Conservation (phyloP, 1,140 invertebrate genomes). For the Drosophila arizonae region DNA sequence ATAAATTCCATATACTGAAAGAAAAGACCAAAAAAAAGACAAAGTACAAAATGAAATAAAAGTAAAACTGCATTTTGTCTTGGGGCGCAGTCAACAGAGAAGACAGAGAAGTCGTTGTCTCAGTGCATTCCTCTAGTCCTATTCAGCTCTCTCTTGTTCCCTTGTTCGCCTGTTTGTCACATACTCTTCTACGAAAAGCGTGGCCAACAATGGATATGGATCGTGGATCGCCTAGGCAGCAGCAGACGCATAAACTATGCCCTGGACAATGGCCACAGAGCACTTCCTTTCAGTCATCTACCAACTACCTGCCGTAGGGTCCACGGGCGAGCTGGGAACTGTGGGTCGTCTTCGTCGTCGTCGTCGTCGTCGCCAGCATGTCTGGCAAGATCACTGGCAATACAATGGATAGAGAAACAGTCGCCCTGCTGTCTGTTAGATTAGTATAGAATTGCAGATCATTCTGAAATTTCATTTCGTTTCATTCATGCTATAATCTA, state of each 20-base stretch:
- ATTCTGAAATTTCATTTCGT: conserved; percentile 80
- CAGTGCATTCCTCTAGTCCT: conserved; percentile 37
- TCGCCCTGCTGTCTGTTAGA: conserved; percentile 61
- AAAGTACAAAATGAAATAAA: conserved; percentile 36
- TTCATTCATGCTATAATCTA: conserved; percentile 78
- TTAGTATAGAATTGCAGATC: conserved; percentile 80
- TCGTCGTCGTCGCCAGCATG: conserved; percentile 62
- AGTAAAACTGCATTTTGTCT: conserved; percentile 51
- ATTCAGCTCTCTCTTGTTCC: conserved; percentile 34
- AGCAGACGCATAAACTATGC: conserved; percentile 70
- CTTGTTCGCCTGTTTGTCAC: conserved; percentile 59
- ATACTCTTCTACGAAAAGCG: conserved; percentile 76
- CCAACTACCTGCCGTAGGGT: conserved; percentile 44
- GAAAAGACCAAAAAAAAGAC: conserved; percentile 23
- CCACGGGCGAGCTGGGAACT: conserved; percentile 41
- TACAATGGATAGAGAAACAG: conserved; percentile 47
- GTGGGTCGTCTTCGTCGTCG: conserved; percentile 18
- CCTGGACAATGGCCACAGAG: conserved; percentile 66
- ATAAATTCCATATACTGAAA: conserved; percentile 58
- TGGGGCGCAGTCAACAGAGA: conserved; percentile 57
- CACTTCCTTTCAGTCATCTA: conserved; percentile 58
- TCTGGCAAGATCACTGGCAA: conserved; percentile 67
- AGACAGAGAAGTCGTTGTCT: conserved; percentile 64
- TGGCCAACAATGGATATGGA: conserved; percentile 67
- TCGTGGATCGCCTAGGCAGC: conserved; percentile 39